Evolutionary conservation across 1,140 invertebrate species (phyloP).

Genomic region (Diachasma alloeum): DNA sequence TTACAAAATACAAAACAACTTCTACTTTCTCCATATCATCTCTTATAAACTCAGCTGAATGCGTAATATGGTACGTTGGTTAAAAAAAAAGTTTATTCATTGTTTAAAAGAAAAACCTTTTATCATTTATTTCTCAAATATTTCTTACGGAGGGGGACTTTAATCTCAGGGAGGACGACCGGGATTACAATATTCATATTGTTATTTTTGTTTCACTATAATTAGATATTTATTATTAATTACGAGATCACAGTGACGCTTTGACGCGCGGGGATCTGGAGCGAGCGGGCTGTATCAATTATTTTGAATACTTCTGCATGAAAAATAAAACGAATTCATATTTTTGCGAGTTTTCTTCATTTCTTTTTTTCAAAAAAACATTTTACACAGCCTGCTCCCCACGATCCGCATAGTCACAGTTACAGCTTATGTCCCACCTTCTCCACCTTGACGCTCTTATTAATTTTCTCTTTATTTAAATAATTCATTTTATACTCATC

Average conservation of each 20-base stretch:
- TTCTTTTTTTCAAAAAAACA: conserved; percentile 21
- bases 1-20: conserved; percentile 51
- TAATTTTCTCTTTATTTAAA: conserved; percentile 23
- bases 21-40: conserved; percentile 30
- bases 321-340: neutral
- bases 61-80: conserved; percentile 31
- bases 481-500: neutral
- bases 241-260: conserved; percentile 67
- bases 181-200: conserved; percentile 60
- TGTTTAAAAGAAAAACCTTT: neutral
- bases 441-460: conserved; percentile 35
- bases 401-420: conserved; percentile 65
- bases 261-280: conserved; percentile 65
- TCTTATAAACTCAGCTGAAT: conserved; percentile 32
- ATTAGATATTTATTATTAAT: conserved; percentile 64
- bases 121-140: conserved; percentile 7
- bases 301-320: neutral
- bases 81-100: conserved; percentile 5
- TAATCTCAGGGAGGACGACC: conserved; percentile 32
- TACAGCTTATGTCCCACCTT: conserved; percentile 61
- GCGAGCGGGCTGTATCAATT: conserved; percentile 51
- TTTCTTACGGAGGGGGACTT: conserved; percentile 14
- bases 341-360: conserved; percentile 24
- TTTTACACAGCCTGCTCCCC: conserved; percentile 59
- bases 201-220: conserved; percentile 59